phyloP scores from a whole-genome alignment of 2,888 invertebrate species.

The Ellobium chinense region DNA sequence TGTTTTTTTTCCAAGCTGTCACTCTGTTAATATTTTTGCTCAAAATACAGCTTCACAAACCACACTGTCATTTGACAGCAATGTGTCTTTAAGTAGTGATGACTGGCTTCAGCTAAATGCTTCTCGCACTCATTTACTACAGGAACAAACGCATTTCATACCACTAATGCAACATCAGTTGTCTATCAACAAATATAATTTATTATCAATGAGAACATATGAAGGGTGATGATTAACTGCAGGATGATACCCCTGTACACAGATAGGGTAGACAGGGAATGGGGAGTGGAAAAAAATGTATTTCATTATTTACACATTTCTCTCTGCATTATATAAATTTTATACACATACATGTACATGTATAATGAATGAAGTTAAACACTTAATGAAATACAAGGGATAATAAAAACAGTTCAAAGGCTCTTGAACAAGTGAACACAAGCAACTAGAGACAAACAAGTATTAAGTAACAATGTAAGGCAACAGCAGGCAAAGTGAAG shows the following conservation, averaged over 20 bases:
- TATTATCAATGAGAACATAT: constrained; percentile 10
- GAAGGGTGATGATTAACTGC: background rate
- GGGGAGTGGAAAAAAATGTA: background rate
- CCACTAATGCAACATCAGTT: too few species aligned
- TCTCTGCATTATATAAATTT: background rate
- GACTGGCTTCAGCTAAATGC: too few species aligned
- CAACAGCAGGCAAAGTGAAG: background rate
- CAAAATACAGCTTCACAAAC: too few species aligned
- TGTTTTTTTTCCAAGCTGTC: too few species aligned
- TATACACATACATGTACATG: background rate
- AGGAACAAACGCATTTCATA: too few species aligned
- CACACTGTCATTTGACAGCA: too few species aligned
- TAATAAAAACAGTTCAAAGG: background rate
- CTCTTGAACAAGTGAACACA: background rate
- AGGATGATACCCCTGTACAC: background rate
- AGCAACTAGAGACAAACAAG: background rate
- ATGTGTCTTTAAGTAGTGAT: too few species aligned
- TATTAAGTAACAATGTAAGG: background rate
- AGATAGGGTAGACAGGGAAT: background rate
- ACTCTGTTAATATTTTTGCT: too few species aligned
- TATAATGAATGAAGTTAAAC: background rate
- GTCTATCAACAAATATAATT: constrained; percentile 16
- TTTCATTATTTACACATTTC: background rate
- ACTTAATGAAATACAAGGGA: background rate
- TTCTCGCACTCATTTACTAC: too few species aligned